Evolutionary conservation across 2,113 vertebrate genomes (phyloP).

Genomic region (Protobothrops flavoviridis): DNA sequence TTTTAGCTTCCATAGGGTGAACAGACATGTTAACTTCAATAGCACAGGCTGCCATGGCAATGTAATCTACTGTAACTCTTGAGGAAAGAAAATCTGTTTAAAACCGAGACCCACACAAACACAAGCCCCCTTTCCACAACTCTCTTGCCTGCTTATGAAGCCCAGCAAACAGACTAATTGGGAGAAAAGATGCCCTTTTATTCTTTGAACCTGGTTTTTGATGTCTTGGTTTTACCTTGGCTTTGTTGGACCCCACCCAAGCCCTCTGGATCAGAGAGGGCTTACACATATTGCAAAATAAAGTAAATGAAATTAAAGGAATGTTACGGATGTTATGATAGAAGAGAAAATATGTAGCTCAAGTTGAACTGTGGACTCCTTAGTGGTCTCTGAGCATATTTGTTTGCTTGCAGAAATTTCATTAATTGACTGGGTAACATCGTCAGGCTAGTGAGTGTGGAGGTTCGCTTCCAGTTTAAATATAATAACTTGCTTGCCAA

Average conservation of each 20-base stretch:
- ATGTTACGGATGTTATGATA: background rate
- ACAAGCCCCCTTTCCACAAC: background rate
- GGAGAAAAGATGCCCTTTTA: background rate
- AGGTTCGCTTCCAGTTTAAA: background rate
- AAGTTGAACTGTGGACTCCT: background rate
- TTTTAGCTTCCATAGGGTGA: background rate
- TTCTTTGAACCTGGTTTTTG: background rate
- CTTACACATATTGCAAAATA: background rate
- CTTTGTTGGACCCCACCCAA: background rate
- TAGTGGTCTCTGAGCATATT: background rate
- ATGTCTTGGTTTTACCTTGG: background rate
- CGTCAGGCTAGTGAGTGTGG: background rate
- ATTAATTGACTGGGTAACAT: background rate
- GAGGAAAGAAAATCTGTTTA: background rate
- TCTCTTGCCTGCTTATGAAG: background rate
- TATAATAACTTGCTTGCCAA: background rate
- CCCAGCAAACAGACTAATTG: background rate
- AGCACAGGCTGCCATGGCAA: background rate
- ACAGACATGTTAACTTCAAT: background rate
- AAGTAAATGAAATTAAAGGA: background rate
- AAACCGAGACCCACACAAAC: background rate
- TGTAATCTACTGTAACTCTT: background rate
- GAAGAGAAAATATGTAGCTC: background rate
- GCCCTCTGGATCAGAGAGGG: background rate
- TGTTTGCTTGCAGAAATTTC: background rate